Evolutionary conservation across 2,888 invertebrate species (phyloP), one percentile per base, ranked within the genome.

Genomic region (Drosophila austrosaltans): DNA sequence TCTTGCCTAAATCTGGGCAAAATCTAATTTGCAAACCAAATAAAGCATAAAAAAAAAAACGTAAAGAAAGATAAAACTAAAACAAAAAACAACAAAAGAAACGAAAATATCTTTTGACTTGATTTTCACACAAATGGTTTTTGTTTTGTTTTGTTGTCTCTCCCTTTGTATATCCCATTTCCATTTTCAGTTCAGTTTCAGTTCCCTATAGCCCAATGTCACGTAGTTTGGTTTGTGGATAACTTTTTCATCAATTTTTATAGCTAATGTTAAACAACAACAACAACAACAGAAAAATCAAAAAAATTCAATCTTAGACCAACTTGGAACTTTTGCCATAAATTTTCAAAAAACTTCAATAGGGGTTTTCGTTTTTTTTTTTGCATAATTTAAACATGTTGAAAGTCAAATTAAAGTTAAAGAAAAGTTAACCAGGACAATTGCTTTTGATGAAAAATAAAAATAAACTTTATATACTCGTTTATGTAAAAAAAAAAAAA

Each of bases 401-500:
- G n/a, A 59, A 59, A 59, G 42, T 59, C 59, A 42, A 25, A 7
- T 36, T 39, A 39, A 25, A 58, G 58, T 40, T 40, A 25, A 58
- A 36, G 16, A 28, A 4, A 5, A 20, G 0, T 36, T 12, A 39
- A 22, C 30, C 7, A 54, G 10, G 30, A 56, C 56, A 22, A 40
- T 39, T 42, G 42, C n/a, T 58, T 8, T 57, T 28, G 39, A 39
- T 62, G 57, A 59, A 10, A 48, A 48, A 48, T 8, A 12, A 36
- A 36, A 8, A 30, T 30, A 30, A 30, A 5, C 1, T 36, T 8
- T 8, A 36, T 7, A 8, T 36, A 36, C 54, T n/a, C 48, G 32
- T 42, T 66, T 69, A 58, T 75, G 61, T 63, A 53, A 60, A 72
- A 74, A 75, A 69, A 66, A 72, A 74, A 75, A 69, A 66, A 69